These are phyloP conservation scores for Cephus spinipes DNA, from an alignment of 2,888 invertebrate genomes.

Conservation along the genomic window DNA sequence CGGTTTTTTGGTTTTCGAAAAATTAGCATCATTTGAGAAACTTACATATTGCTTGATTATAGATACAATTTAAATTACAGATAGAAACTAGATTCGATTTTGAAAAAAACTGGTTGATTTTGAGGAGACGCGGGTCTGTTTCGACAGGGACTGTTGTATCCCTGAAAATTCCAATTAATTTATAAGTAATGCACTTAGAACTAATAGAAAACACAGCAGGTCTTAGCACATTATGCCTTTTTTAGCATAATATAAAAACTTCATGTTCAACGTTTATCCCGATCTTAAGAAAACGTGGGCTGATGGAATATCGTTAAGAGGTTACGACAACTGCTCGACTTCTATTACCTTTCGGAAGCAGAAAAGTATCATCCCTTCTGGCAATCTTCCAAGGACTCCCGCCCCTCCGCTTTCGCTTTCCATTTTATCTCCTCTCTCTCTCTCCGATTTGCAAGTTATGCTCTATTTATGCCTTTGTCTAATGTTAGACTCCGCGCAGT, in stretches of 20 bases:
- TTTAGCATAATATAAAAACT: not conserved
- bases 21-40: too few species aligned
- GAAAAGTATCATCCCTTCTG: not conserved
- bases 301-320: not conserved
- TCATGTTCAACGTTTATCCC: not conserved
- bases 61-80: too few species aligned
- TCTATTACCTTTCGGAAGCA: not conserved
- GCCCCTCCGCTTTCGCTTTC: not conserved
- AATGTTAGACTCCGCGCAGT: conserved; percentile 48
- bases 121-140: too few species aligned
- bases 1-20: too few species aligned
- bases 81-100: too few species aligned
- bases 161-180: too few species aligned
- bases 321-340: not conserved
- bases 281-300: not conserved
- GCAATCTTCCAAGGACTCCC: not conserved
- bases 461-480: conserved; percentile 59
- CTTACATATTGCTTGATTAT: too few species aligned
- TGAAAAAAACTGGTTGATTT: too few species aligned
- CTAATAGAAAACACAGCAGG: too few species aligned
- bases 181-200: too few species aligned
- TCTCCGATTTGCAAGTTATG: conserved; percentile 54
- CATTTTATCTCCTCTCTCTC: not conserved
- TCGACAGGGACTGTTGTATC: too few species aligned
- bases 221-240: not conserved